Evolutionary conservation across 2,888 invertebrate genomes (phyloP), one percentile per base, ranked within the genome.

Genomic region (Heliconius cydno): DNA sequence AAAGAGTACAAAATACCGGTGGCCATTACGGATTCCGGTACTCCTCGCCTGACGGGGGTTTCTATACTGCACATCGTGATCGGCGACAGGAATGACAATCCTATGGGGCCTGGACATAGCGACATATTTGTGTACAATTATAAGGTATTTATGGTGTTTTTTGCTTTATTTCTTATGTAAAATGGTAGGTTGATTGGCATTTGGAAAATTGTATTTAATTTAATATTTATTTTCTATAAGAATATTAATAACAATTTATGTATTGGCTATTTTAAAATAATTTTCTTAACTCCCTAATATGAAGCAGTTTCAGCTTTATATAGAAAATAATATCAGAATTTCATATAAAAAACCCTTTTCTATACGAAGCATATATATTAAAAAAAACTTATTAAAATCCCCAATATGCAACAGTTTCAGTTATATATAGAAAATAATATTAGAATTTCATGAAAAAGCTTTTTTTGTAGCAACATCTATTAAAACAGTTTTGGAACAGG

Each of bases 51-150:
- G 92, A 97, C 97, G 0, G 98, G 97, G 6, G 97, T 97, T 0
- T 98, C 98, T 83, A 97, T 97, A 19, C 95, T 99, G 25, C 97
- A 97, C 79, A 97, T 99, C 22, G 97, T 98, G 65, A 99, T 99
- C 83, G 99, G 99, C 6, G 99, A 99, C 92, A 96, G 96, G 81
- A 99, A 99, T 90, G 99, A 99, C 89, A 99, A 99, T 89, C 95
- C 96, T 3, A 99, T 99, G 97, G 95, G 96, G 72, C 96, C 97
- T 71, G 99, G 99, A 0, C 96, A 96, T 52, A 99, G 99, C 89
- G 96, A 97, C 82, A 98, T 99, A 85, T 98, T 98, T 88, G 98
- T 99, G 3, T 99, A 99, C 92, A 98, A 98, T 88, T 99, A 98
- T 90, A 97, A 97, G 96, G 97, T 97, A 93, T 84, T 72, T 78